Percentiles rank a stretch among this genome's conserved stretches.
phyloP scores from a whole-genome alignment of 2,113 vertebrate genomes.

The Apteryx mantelli region DNA sequence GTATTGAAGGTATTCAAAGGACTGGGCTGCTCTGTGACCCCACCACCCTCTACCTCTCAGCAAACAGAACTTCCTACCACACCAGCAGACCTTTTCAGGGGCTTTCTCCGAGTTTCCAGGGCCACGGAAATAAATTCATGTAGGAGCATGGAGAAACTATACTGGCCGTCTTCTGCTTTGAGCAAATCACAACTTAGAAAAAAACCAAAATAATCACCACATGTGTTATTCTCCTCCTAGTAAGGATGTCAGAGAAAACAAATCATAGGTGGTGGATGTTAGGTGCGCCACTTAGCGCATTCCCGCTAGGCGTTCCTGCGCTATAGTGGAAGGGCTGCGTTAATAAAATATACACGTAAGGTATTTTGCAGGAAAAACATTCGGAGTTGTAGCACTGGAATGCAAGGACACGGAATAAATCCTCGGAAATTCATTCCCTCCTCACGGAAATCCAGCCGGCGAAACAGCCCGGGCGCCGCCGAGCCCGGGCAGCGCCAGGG shows the following conservation, averaged over 20 bases:
- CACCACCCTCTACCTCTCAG: background rate
- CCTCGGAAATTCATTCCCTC: background rate
- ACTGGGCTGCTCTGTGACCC: background rate
- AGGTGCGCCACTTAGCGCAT: background rate
- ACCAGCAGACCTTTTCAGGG: background rate
- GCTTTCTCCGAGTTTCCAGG: background rate
- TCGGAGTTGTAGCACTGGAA: rapidly evolving
- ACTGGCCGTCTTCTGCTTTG: background rate
- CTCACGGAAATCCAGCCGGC: background rate
- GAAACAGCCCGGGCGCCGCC: no score
- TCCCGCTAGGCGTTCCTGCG: background rate
- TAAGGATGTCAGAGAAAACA: background rate
- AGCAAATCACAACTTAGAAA: background rate
- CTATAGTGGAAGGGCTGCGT: background rate
- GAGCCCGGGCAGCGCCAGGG: no score
- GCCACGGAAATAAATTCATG: background rate
- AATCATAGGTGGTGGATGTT: rapidly evolving
- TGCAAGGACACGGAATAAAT: background rate
- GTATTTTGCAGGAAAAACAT: background rate
- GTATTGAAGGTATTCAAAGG: rapidly evolving
- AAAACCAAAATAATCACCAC: no score
- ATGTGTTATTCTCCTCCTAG: background rate
- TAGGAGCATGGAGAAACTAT: background rate
- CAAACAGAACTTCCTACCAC: background rate
- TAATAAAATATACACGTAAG: background rate